Percentiles rank a stretch among this genome's conserved stretches.
Conservation (phyloP, 1,140 invertebrate species). For the Scaptomyza pallida region DNA sequence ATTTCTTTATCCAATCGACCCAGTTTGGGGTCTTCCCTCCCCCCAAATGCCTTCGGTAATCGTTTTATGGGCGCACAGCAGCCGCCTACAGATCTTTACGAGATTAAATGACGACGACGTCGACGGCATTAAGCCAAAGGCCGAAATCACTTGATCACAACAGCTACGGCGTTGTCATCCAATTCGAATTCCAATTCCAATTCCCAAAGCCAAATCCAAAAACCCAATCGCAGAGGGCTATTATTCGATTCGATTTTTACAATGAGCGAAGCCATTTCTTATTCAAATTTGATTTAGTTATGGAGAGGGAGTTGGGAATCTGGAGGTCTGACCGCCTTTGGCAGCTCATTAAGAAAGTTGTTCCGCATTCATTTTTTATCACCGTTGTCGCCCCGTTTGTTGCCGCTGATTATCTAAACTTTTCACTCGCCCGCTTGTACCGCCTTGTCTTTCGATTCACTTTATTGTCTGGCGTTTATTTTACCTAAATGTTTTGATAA, state of each 20-base stretch:
- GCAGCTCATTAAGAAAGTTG: slow-evolving; percentile 82
- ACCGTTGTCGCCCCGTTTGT: slow-evolving; percentile 62
- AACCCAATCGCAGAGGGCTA: slow-evolving; percentile 50
- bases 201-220: slow-evolving; percentile 17
- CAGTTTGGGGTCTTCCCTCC: slow-evolving; percentile 36
- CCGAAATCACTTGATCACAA: slow-evolving; percentile 70
- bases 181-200: not conserved
- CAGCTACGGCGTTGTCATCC: slow-evolving; percentile 48
- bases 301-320: not conserved
- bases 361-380: slow-evolving; percentile 82
- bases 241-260: slow-evolving; percentile 64
- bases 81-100: slow-evolving; percentile 72
- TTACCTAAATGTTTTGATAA: slow-evolving; percentile 81
- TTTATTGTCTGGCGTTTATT: slow-evolving; percentile 78
- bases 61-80: slow-evolving; percentile 78
- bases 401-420: slow-evolving; percentile 71
- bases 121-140: slow-evolving; percentile 24
- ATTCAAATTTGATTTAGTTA: slow-evolving; percentile 80
- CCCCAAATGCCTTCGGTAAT: slow-evolving; percentile 37
- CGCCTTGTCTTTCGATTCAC: slow-evolving; percentile 44
- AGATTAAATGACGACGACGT: no score
- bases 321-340: slow-evolving; percentile 63
- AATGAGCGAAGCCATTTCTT: slow-evolving; percentile 57
- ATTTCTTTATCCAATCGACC: slow-evolving; percentile 81
- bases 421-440: slow-evolving; percentile 60